phyloP scores from a whole-genome alignment of 2,113 vertebrate species.

The Carassius carassius region DNA sequence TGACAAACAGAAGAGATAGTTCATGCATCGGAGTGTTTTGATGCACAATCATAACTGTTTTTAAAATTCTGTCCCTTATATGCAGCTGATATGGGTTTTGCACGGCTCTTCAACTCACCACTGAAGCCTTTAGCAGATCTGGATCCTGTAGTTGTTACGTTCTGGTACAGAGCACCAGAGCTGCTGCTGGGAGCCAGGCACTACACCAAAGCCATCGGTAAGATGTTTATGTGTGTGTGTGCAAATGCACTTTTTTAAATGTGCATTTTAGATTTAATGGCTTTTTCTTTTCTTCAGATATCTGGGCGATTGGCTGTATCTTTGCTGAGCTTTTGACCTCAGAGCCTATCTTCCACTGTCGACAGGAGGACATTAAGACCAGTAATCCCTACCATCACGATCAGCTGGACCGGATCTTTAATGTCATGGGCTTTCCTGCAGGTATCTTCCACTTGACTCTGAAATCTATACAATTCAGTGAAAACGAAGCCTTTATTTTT shows the following conservation, averaged over 20 bases:
- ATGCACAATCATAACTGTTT: background rate
- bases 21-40: background rate
- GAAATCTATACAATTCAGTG: background rate
- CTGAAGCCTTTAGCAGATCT: slow-evolving; percentile 99
- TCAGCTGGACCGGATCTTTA: slow-evolving; percentile 99
- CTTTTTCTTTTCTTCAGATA: slow-evolving; percentile 77
- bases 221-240: slow-evolving; percentile 59
- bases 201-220: slow-evolving; percentile 99
- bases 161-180: slow-evolving; percentile 99
- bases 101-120: slow-evolving; percentile 99
- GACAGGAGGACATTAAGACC: slow-evolving; percentile 99
- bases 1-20: background rate
- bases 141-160: slow-evolving; percentile 99
- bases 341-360: slow-evolving; percentile 99
- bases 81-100: slow-evolving; percentile 99
- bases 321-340: slow-evolving; percentile 99
- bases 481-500: background rate
- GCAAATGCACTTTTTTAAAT: background rate
- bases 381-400: slow-evolving; percentile 99
- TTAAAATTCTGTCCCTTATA: background rate
- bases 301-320: slow-evolving; percentile 99
- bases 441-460: slow-evolving; percentile 68
- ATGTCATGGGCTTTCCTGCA: slow-evolving; percentile 99
- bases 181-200: slow-evolving; percentile 96
- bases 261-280: background rate